These are phyloP conservation scores for Hedychridium roseum DNA, from an alignment of 2,888 invertebrate species.

Conservation along the genomic window DNA sequence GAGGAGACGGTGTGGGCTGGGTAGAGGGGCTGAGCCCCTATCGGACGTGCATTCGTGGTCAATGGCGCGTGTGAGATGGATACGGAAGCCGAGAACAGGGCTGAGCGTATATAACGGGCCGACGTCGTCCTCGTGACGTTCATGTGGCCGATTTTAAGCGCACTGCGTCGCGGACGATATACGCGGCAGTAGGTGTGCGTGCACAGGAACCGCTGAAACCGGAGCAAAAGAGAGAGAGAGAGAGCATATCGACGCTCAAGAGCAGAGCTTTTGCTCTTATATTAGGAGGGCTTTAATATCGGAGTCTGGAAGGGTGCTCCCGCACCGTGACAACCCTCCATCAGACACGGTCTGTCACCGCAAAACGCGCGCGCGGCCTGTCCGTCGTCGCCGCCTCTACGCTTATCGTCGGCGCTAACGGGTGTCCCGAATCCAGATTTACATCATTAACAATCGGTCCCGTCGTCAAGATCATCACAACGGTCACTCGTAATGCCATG, in stretches of 20 bases:
- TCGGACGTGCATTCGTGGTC: slow-evolving; percentile 61
- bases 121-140: not conserved
- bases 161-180: too few species aligned
- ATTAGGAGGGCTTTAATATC: slow-evolving; percentile 60
- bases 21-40: slow-evolving; percentile 38
- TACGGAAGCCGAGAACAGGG: slow-evolving; percentile 60
- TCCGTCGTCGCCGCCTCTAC: slow-evolving; percentile 44
- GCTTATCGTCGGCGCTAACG: slow-evolving; percentile 36
- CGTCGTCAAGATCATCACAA: too few species aligned
- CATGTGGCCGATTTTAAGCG: too few species aligned
- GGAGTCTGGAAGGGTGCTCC: slow-evolving; percentile 56
- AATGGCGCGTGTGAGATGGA: slow-evolving; percentile 66
- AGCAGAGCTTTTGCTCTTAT: slow-evolving; percentile 54
- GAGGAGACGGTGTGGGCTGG: slow-evolving; percentile 46
- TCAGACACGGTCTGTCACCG: slow-evolving; percentile 63
- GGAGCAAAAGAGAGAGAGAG: too few species aligned
- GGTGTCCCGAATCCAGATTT: too few species aligned
- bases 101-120: slow-evolving; percentile 2
- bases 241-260: slow-evolving; percentile 36
- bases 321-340: slow-evolving; percentile 61
- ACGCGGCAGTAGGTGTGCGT: not conserved
- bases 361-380: slow-evolving; percentile 56
- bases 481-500: too few species aligned
- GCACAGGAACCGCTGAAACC: slow-evolving; percentile 15
- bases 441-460: too few species aligned